phyloP scores from a whole-genome alignment of 2,888 invertebrate genomes.

The Monochamus alternatus region DNA sequence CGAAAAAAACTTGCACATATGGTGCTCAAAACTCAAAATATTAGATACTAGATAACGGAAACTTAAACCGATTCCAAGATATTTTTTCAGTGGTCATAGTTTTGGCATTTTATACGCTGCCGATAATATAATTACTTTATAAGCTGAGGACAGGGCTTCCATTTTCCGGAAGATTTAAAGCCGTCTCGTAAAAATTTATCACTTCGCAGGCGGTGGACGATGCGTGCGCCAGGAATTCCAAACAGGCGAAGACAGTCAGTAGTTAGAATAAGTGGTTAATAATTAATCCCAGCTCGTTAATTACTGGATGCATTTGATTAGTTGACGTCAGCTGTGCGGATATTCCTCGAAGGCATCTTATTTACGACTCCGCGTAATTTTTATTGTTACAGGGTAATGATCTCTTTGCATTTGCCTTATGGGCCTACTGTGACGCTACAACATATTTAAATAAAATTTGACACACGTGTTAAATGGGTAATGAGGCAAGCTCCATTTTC shows the following conservation, averaged over 20 bases:
- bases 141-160: conserved; percentile 8
- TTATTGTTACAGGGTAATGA: neutral
- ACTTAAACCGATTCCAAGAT: neutral
- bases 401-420: no score
- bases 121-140: neutral
- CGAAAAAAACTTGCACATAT: neutral
- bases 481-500: no score
- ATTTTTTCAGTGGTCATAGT: neutral
- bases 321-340: conserved; percentile 2
- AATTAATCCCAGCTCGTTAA: conserved; percentile 17
- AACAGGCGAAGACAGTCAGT: neutral
- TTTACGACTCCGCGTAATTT: neutral
- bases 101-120: no score
- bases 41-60: no score
- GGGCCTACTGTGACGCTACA: no score
- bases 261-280: conserved; percentile 3
- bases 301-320: conserved; percentile 8
- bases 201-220: neutral
- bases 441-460: no score
- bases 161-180: conserved; percentile 3
- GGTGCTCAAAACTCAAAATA: neutral
- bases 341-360: conserved; percentile 1
- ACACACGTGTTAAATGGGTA: no score
- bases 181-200: conserved; percentile 10
- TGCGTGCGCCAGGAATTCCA: neutral